Evolutionary conservation across 2,797 vertebrate genomes (phyloP).

Genomic region (Sebastiscus albofasciatus): DNA sequence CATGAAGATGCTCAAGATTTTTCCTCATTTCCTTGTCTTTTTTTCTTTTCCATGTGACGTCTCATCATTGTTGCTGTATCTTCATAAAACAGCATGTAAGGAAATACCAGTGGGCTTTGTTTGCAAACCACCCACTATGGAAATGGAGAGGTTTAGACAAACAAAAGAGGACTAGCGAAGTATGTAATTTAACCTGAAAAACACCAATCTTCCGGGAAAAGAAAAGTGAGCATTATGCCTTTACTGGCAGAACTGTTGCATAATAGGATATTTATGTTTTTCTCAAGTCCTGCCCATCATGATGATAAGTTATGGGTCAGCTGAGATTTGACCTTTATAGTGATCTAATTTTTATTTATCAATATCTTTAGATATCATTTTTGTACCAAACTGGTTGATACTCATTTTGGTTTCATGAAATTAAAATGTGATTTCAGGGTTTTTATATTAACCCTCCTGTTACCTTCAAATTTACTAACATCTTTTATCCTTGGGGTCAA

Average conservation of each 20-base stretch:
- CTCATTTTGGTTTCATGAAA: neutral
- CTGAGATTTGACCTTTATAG: neutral
- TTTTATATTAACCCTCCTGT: neutral
- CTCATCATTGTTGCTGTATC: too few species aligned
- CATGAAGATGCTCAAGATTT: too few species aligned
- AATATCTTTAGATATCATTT: neutral
- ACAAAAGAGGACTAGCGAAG: neutral
- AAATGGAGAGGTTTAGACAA: accelerated
- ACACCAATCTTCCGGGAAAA: neutral
- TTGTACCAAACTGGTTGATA: neutral
- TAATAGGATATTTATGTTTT: neutral
- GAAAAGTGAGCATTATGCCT: neutral
- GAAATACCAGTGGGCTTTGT: neutral
- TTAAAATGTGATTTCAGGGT: neutral
- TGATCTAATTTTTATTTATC: neutral
- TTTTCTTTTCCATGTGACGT: too few species aligned
- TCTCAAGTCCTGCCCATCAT: neutral
- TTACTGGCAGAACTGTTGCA: neutral
- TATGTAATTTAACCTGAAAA: neutral
- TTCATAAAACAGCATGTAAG: neutral
- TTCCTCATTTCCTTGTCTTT: too few species aligned
- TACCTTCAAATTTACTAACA: too few species aligned
- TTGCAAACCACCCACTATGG: neutral
- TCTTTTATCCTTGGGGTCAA: too few species aligned
- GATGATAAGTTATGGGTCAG: neutral